Conservation (phyloP, 2,888 invertebrate genomes). For the Zygothrica quintamaculata region DNA sequence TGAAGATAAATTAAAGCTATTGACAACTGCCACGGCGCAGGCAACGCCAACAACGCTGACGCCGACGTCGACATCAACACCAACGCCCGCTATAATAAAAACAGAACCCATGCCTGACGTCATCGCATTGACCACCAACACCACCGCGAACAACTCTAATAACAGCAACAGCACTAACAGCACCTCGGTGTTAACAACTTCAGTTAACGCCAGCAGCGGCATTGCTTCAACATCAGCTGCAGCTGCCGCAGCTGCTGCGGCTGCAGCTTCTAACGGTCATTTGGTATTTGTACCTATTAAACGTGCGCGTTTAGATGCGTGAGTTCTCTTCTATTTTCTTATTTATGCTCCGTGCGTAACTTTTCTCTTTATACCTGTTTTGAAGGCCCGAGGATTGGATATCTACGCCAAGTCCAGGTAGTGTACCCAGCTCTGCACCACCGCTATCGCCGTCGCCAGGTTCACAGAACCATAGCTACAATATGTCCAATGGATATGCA, state of each 20-base stretch:
- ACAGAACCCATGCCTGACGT: constrained; percentile 83
- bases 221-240: constrained; percentile 53
- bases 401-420: constrained; percentile 87
- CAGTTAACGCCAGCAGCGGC: constrained; percentile 37
- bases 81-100: constrained; percentile 81
- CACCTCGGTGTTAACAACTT: constrained; percentile 26
- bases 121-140: constrained; percentile 67
- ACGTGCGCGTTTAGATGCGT: constrained; percentile 85
- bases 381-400: constrained; percentile 87
- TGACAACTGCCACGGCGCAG: constrained; percentile 65
- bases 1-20: constrained; percentile 80
- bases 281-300: constrained; percentile 85
- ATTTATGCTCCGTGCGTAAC: neutral
- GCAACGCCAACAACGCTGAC: constrained; percentile 27
- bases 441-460: constrained; percentile 89
- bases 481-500: constrained; percentile 90
- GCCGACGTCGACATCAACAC: constrained; percentile 43
- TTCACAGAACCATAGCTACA: constrained; percentile 85
- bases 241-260: constrained; percentile 60
- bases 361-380: neutral
- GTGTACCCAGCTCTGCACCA: constrained; percentile 86
- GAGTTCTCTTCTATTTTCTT: constrained; percentile 48
- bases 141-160: constrained; percentile 31
- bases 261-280: constrained; percentile 84
- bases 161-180: constrained; percentile 29